phyloP scores from a whole-genome alignment of 2,797 vertebrate genomes.

The Neostethus bicornis region DNA sequence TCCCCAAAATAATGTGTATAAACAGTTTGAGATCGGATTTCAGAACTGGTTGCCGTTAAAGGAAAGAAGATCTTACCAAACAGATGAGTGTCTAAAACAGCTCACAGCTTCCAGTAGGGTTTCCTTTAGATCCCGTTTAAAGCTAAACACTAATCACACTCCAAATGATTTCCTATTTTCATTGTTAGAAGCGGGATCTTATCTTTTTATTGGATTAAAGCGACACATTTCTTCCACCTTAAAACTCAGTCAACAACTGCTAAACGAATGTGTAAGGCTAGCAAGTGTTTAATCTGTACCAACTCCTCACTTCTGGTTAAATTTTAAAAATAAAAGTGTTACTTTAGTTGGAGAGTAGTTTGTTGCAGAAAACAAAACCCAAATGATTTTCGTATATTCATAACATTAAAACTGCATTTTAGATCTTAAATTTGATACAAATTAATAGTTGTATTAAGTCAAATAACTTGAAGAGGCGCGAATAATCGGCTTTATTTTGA shows the following conservation, averaged over 20 bases:
- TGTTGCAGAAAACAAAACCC: fast-evolving
- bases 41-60: neutral
- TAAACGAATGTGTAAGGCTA: neutral
- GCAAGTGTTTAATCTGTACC: neutral
- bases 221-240: neutral
- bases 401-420: too few species aligned
- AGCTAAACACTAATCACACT: conserved; percentile 8
- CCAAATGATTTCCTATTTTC: neutral
- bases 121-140: neutral
- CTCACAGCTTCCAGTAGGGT: conserved; percentile 17
- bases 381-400: too few species aligned
- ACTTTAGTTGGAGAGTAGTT: fast-evolving
- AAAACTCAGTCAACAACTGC: conserved; percentile 61
- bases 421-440: too few species aligned
- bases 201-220: neutral
- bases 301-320: neutral
- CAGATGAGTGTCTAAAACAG: conserved; percentile 12
- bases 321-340: conserved; percentile 24
- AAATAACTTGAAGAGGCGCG: too few species aligned
- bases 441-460: too few species aligned
- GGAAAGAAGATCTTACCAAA: conserved; percentile 51
- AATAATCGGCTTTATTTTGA: conserved; percentile 56
- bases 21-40: conserved; percentile 14
- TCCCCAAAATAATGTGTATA: neutral
- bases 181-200: neutral